Percentiles rank a stretch among this genome's conserved stretches.
phyloP scores from a whole-genome alignment of 2,797 vertebrate genomes.

The Mastacembelus armatus region DNA sequence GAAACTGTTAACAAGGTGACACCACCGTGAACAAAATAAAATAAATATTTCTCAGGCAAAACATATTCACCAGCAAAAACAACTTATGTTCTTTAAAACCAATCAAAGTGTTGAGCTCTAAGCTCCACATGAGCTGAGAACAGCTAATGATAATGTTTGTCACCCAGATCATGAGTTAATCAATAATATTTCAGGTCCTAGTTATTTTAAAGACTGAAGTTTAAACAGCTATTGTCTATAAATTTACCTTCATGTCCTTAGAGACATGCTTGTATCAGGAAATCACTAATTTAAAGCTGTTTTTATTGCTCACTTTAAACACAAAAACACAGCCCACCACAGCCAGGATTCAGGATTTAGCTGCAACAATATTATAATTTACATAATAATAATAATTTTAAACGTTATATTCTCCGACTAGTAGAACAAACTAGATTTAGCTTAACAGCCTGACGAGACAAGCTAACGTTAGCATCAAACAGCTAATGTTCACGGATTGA shows the following conservation, averaged over 20 bases:
- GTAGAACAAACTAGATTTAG: background rate
- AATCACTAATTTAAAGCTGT: too few relatives aligned
- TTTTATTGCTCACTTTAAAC: too few relatives aligned
- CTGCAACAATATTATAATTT: too few relatives aligned
- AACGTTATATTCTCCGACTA: too few relatives aligned
- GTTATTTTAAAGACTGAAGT: too few relatives aligned
- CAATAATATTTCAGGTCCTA: too few relatives aligned
- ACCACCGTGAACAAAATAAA: background rate
- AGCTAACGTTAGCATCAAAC: background rate
- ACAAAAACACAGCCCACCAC: too few relatives aligned
- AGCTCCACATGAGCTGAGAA: background rate
- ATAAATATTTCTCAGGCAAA: conserved; percentile 38
- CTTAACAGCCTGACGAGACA: background rate
- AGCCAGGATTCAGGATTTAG: too few relatives aligned
- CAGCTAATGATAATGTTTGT: background rate
- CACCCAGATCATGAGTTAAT: background rate
- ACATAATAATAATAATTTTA: too few relatives aligned
- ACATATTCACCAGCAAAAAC: conserved; percentile 18
- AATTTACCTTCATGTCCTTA: too few relatives aligned
- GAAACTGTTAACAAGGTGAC: conserved; percentile 4
- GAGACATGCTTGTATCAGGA: too few relatives aligned
- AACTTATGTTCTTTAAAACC: background rate
- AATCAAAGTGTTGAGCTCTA: background rate
- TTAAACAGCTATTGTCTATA: too few relatives aligned
- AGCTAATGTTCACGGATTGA: background rate